Base-by-base conservation (phyloP, 2,113 vertebrate genomes). In the Platichthys stellatus region DNA sequence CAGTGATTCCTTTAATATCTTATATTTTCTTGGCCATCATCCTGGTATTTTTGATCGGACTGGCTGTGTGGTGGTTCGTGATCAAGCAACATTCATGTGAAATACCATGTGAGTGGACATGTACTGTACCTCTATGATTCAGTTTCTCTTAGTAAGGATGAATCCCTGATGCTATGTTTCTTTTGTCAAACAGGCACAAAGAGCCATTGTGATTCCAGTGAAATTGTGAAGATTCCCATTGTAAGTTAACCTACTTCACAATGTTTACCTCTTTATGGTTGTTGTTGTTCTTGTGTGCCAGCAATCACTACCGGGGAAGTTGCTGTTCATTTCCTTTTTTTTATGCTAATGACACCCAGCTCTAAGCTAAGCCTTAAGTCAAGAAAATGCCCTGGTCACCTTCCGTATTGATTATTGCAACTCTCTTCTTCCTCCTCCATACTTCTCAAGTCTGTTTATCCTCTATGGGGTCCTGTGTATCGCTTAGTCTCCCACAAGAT, bases 191-290 rank as follows among this genome's bases (percentile, higher is more conserved):
- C 71, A 93, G 85, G 91, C 84, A 74, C 71, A 53, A 92, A 66
- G 54, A 86, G 84, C 69, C 72, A 60, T 0, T 86, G 78, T 31
- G 84, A 88, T 5, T 69, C 85, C 63, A 85, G 76, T 63, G 91
- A 94, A 40, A 92, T 90, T 1, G 93, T 95, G 24, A 94, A 93
- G 83, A 88, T 94, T 88, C 90, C 93, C 18, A 92, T 95, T n/a
- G 94, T 95, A 76, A 93, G 94, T 92, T 13, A 0, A 54, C 17
- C 2, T 13, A 58, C 24, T 18, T 24, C 10, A 47, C 18, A 18
- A 14, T 38, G 1, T 49, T 8, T 18, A 5, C 10, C 1, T 56
- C 20, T 20, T 57, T 9, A 10, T 28, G 15, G 45, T 61, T 49
- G 10, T 61, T 49, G 7, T 23, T 20, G 1, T 45, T 45, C 0